Evolutionary conservation across 1,140 invertebrate genomes (phyloP).

Genomic region (Atopsyche davidsoni): DNA sequence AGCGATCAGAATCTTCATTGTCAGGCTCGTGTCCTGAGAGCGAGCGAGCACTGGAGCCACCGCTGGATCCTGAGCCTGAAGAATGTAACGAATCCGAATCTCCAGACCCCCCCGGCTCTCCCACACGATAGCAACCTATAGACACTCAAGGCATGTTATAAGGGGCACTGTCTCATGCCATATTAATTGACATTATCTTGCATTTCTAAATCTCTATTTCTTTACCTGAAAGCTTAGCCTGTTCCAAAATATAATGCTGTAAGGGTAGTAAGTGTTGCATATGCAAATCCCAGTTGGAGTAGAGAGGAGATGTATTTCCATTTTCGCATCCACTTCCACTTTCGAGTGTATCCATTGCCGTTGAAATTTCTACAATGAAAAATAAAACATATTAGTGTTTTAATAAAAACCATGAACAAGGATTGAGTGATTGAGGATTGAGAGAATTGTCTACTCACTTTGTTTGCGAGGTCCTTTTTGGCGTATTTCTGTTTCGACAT

Average conservation of each 20-base stretch:
- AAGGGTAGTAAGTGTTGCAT: conserved; percentile 71
- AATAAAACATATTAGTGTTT: neutral
- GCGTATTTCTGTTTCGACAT: conserved; percentile 16
- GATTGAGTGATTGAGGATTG: neutral
- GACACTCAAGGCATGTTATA: too few species aligned
- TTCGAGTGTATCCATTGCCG: conserved; percentile 28
- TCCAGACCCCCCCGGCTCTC: conserved; percentile 48
- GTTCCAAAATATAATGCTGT: conserved; percentile 83
- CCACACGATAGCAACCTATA: conserved; percentile 53
- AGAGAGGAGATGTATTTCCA: conserved; percentile 57
- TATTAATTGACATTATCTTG: too few species aligned
- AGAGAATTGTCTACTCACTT: conserved; percentile 7
- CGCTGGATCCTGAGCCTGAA: conserved; percentile 37
- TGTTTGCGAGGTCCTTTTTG: conserved; percentile 18
- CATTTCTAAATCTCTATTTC: too few species aligned
- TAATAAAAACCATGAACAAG: neutral
- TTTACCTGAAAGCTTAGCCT: conserved; percentile 66
- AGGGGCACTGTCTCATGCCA: too few species aligned
- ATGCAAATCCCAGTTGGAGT: conserved; percentile 64
- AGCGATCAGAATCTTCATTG: conserved; percentile 63
- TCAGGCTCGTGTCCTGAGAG: conserved; percentile 60
- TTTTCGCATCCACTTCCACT: conserved; percentile 47
- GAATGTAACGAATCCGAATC: conserved; percentile 62
- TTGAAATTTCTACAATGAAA: conserved; percentile 22
- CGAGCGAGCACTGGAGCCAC: conserved; percentile 42